Evolutionary conservation across 2,113 vertebrate genomes (phyloP).

Genomic region (Myotis yumanensis): DNA sequence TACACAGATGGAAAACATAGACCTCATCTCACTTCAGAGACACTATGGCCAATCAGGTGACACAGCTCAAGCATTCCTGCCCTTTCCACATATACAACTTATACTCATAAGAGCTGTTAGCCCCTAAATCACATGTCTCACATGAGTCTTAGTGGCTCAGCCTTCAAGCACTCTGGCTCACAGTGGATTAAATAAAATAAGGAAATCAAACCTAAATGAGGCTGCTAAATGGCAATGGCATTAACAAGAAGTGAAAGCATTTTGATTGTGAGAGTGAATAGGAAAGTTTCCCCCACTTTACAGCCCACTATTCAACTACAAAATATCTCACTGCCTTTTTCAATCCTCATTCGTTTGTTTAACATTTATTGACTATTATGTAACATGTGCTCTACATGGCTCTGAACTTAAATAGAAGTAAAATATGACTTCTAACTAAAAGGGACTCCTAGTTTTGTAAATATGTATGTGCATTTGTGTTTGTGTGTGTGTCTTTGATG

Average conservation of each 20-base stretch:
- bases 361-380: not conserved
- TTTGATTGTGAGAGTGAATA: not conserved
- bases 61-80: not conserved
- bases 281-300: not conserved
- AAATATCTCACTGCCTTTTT: not conserved
- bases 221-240: not conserved
- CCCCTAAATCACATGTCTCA: not conserved
- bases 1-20: not conserved
- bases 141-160: not conserved
- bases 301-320: not conserved
- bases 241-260: not conserved
- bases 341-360: not conserved
- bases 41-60: not conserved
- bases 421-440: not conserved
- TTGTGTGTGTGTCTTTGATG: not conserved
- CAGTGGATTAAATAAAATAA: constrained; percentile 18
- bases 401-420: not conserved
- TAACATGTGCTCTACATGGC: not conserved
- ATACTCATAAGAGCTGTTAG: not conserved
- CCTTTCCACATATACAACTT: not conserved
- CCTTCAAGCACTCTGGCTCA: not conserved
- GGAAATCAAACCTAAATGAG: not conserved
- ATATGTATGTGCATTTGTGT: not conserved
- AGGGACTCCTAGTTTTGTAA: not conserved
- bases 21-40: not conserved